Base-by-base conservation (phyloP, 1,140 invertebrate genomes). In the Phenacoccus solenopsis region DNA sequence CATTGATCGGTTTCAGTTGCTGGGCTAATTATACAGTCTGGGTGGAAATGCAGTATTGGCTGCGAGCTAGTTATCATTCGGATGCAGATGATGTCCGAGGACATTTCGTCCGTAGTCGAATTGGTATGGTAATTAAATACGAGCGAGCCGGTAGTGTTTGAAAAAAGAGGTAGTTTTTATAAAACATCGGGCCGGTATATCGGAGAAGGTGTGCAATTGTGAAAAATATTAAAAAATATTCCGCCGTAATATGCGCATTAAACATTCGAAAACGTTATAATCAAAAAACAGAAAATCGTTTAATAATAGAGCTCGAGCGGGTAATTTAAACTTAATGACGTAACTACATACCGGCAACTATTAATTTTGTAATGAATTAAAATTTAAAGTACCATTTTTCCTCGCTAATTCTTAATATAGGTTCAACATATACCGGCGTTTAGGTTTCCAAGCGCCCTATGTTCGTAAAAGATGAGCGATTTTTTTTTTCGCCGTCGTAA, bases 231-330 rank as follows among this genome's bases (percentile, higher is more conserved):
- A n/a, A n/a, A n/a, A n/a, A n/a, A n/a, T n/a, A n/a, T n/a, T n/a
- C n/a, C 4, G 20, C 38, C 38, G 20, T 64, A 24, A 64, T 64
- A 16, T 22, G 56, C 5, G 59, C 59, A 64, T 64, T 64, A 64
- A 64, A 64, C 13, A 64, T 10, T 64, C n/a, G n/a, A 27, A 24
- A 25, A 64, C 21, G 9, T 64, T 64, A 64, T 64, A 64, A 64
- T 64, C 59, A 64, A 64, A 64, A 64, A 64, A 64, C 59, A 64
- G 59, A 64, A 64, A 64, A 64, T 64, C 59, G 59, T 64, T 64
- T 64, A 64, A 64, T 64, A 22, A 64, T 64, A 20, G 59, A 64
- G 59, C 25, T 9, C 25, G 4, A 64, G 7, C 9, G 12, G 10
- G 59, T 27, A 64, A 64, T 64, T 64, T 64, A 24, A 64, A 24